These are phyloP conservation scores for Drosophila nr. perissopoda DNA, from an alignment of 2,888 invertebrate species.

Conservation along the genomic window DNA sequence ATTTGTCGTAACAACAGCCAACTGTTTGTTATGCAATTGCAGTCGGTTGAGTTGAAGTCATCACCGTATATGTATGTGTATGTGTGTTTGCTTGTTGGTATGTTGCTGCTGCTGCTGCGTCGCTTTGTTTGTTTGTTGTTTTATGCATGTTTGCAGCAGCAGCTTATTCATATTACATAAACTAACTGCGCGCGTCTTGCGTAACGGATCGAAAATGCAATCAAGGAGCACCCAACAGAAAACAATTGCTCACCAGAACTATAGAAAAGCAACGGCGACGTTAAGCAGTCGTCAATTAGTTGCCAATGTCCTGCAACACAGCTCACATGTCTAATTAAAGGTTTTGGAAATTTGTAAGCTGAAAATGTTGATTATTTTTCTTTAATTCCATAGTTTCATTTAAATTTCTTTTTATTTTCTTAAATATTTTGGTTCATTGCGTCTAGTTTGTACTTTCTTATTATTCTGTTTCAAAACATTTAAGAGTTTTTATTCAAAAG, in stretches of 20 bases:
- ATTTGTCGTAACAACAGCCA: conserved; percentile 80
- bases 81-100: conserved; percentile 18
- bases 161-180: conserved; percentile 80
- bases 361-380: neutral
- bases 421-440: neutral
- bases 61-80: conserved; percentile 1
- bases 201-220: conserved; percentile 77
- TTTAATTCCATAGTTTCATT: neutral
- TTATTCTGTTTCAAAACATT: conserved; percentile 12
- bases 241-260: conserved; percentile 23
- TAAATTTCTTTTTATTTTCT: neutral
- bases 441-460: conserved; percentile 30
- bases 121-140: conserved; percentile 44
- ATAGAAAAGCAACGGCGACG: conserved; percentile 3
- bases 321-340: conserved; percentile 74
- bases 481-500: neutral
- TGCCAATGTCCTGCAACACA: conserved; percentile 50
- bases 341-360: conserved; percentile 13
- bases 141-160: conserved; percentile 48
- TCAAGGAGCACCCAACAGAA: conserved; percentile 36
- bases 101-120: conserved; percentile 36
- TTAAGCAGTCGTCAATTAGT: conserved; percentile 31
- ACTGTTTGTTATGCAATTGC: conserved; percentile 81
- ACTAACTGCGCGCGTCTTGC: conserved; percentile 75
- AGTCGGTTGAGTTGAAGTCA: conserved; percentile 65